These are phyloP conservation scores for Ctenopoma kingsleyae DNA, from an alignment of 2,797 vertebrate species.

Conservation along the genomic window DNA sequence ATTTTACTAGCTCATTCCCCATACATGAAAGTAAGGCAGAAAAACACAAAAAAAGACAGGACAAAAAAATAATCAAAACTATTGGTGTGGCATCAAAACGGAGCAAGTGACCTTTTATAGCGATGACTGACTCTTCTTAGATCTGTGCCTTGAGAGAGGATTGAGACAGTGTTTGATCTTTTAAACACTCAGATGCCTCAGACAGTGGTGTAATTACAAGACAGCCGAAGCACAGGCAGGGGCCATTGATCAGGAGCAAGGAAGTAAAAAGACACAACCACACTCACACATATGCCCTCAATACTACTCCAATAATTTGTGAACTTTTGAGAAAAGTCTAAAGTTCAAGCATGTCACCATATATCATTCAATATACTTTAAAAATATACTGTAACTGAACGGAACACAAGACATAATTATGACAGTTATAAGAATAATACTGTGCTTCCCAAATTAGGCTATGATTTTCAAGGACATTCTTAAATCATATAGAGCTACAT, in stretches of 20 bases:
- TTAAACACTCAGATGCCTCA: conserved; percentile 67
- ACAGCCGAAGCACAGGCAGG: conserved; percentile 62
- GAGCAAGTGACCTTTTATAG: conserved; percentile 71
- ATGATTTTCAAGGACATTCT: neutral
- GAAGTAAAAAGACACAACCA: conserved; percentile 28
- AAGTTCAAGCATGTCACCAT: conserved; percentile 5
- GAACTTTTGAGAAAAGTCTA: conserved; percentile 4
- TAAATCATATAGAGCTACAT: too few relatives aligned
- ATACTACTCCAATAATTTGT: conserved; percentile 15
- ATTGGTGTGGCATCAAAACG: conserved; percentile 62
- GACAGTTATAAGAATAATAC: neutral
- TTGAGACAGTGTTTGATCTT: conserved; percentile 71
- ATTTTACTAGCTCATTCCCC: conserved; percentile 70
- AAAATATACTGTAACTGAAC: neutral
- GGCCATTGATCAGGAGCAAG: conserved; percentile 67
- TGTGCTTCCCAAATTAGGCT: neutral
- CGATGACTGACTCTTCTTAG: conserved; percentile 53
- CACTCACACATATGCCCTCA: conserved; percentile 18
- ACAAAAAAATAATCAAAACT: conserved; percentile 13
- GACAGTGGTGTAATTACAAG: conserved; percentile 70
- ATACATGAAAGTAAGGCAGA: conserved; percentile 63
- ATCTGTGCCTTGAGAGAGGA: conserved; percentile 58
- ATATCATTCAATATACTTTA: neutral
- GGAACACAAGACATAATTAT: neutral
- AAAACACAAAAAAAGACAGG: neutral